Conservation (phyloP, 2,888 invertebrate genomes). For the Cheilosia variabilis region DNA sequence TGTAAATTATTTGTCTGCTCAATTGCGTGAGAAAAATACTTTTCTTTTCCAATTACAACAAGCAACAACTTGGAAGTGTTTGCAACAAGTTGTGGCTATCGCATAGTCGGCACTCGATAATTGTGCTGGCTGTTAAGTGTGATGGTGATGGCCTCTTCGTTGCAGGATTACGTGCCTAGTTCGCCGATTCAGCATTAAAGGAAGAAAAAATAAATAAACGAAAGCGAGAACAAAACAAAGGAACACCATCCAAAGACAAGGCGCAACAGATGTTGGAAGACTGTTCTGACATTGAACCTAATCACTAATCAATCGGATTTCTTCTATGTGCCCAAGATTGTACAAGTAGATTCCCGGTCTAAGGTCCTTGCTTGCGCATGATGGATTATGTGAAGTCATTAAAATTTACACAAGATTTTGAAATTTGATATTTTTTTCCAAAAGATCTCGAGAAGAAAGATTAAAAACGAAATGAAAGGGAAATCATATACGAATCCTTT, state of each 20-base stretch:
- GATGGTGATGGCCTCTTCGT: not conserved
- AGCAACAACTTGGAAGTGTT: constrained; percentile 31
- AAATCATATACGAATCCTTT: constrained; percentile 64
- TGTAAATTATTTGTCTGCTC: constrained; percentile 72
- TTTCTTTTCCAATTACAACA: constrained; percentile 8
- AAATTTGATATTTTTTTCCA: constrained; percentile 72
- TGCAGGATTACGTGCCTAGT: constrained; percentile 62
- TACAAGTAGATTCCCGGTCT: constrained; percentile 15
- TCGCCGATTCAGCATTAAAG: constrained; percentile 47
- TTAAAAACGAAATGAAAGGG: constrained; percentile 39
- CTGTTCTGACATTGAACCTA: constrained; percentile 64
- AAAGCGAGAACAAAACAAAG: constrained; percentile 20
- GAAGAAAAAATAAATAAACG: constrained; percentile 8
- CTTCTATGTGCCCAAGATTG: not conserved
- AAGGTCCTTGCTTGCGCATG: constrained; percentile 60
- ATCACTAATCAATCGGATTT: constrained; percentile 71
- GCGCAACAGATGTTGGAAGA: constrained; percentile 66
- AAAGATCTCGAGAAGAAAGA: constrained; percentile 52
- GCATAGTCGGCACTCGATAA: constrained; percentile 18
- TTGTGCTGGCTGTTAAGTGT: constrained; percentile 42
- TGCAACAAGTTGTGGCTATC: constrained; percentile 58
- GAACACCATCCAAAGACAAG: not conserved
- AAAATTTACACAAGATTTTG: constrained; percentile 74
- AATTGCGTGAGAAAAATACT: constrained; percentile 74
- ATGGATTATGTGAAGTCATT: constrained; percentile 75